phyloP scores from a whole-genome alignment of 2,113 vertebrate genomes.

The Dendrocopos noguchii region DNA sequence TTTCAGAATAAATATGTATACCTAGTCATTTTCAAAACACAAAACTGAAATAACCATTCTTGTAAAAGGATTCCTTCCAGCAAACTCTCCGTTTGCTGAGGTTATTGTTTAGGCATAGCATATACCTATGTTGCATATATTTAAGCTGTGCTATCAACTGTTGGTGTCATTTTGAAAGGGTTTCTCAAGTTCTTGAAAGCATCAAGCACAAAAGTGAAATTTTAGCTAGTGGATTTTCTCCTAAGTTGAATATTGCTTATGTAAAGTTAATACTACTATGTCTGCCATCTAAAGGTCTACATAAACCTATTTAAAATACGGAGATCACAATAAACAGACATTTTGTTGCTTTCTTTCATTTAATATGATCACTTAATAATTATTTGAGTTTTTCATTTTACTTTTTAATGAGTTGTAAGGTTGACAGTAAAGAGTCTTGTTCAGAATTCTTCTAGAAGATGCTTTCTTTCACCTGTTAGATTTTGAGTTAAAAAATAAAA shows the following conservation, averaged over 20 bases:
- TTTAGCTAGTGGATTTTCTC: neutral
- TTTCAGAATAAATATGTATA: neutral
- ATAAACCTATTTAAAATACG: neutral
- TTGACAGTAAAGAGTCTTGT: neutral
- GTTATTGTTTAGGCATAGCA: neutral
- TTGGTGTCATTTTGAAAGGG: neutral
- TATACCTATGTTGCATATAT: neutral
- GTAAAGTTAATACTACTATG: neutral
- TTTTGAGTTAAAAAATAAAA: neutral
- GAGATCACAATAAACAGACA: neutral
- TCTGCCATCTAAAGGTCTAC: neutral
- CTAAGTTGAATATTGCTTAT: neutral
- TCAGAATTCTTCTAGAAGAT: neutral
- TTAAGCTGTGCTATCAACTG: neutral
- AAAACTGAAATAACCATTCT: neutral
- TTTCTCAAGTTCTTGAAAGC: neutral
- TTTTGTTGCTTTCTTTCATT: neutral
- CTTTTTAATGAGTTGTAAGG: neutral
- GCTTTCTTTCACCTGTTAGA: neutral
- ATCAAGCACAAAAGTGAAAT: neutral
- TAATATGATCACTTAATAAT: neutral
- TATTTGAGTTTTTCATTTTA: neutral
- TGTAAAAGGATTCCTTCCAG: neutral
- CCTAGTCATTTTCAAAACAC: fast-evolving
- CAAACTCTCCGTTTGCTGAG: neutral